phyloP scores from a whole-genome alignment of 2,113 vertebrate genomes.

The Grus americana region DNA sequence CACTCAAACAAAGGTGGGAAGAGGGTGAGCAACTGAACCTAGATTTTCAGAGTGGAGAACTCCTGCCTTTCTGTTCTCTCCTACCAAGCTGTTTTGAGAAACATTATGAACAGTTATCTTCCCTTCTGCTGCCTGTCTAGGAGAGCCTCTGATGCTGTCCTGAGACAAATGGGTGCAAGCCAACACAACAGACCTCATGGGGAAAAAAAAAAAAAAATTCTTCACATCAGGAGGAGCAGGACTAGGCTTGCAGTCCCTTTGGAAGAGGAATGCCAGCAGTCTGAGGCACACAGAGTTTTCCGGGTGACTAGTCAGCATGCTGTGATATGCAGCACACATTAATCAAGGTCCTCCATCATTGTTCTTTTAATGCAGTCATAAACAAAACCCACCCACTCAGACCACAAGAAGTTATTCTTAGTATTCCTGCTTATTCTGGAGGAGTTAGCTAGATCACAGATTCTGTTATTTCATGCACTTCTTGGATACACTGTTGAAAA shows the following conservation, averaged over 20 bases:
- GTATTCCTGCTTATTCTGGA: neutral
- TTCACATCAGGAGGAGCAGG: neutral
- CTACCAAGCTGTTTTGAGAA: neutral
- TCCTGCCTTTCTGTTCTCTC: neutral
- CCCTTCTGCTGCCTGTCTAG: neutral
- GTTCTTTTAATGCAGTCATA: neutral
- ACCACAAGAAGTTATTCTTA: neutral
- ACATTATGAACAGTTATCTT: neutral
- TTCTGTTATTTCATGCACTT: neutral
- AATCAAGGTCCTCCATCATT: neutral
- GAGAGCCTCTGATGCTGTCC: neutral
- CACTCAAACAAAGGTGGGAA: neutral
- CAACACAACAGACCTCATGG: neutral
- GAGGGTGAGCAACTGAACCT: neutral
- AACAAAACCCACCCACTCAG: neutral
- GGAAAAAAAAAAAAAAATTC: neutral
- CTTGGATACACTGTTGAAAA: neutral
- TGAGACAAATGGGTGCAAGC: neutral
- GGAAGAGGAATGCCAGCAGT: neutral
- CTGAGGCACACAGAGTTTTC: neutral
- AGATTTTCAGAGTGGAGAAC: neutral
- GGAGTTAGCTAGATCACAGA: neutral
- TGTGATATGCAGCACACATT: fast-evolving
- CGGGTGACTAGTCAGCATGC: neutral
- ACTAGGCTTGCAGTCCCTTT: neutral